These are phyloP conservation scores for Eupithecia pulchellata DNA, from an alignment of 2,888 invertebrate genomes.

Conservation along the genomic window DNA sequence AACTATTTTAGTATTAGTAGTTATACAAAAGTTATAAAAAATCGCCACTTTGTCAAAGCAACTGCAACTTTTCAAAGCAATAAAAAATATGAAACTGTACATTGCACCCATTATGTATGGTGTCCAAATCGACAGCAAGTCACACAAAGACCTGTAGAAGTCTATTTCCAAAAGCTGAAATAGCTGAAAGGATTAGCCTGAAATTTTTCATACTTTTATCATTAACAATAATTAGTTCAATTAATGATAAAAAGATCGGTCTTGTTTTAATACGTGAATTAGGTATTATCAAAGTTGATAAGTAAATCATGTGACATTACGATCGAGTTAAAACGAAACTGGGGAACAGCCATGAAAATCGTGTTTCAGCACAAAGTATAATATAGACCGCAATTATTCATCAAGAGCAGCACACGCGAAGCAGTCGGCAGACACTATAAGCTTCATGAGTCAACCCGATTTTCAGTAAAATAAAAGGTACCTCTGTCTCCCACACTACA, in stretches of 20 bases:
- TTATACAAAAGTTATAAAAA: background rate
- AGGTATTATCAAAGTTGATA: too few species aligned
- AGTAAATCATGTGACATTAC: background rate
- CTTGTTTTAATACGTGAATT: too few species aligned
- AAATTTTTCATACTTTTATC: background rate
- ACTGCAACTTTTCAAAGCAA: background rate
- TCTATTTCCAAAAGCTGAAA: background rate
- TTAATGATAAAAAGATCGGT: too few species aligned
- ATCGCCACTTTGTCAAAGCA: background rate
- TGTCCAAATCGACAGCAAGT: too few species aligned
- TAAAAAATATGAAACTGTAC: too few species aligned
- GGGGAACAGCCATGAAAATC: background rate
- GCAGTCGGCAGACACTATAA: background rate
- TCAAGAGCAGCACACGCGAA: background rate
- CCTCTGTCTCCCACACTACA: slow-evolving; percentile 26
- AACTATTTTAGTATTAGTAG: background rate
- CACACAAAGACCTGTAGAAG: too few species aligned
- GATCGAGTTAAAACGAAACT: background rate
- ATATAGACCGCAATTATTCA: too few species aligned
- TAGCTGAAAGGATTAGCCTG: background rate
- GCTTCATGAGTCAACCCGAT: background rate
- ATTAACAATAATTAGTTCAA: too few species aligned
- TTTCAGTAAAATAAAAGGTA: background rate
- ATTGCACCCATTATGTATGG: too few species aligned
- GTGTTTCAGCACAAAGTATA: background rate